phyloP scores from a whole-genome alignment of 2,888 invertebrate species.

The Hydroisotoma schaefferi region DNA sequence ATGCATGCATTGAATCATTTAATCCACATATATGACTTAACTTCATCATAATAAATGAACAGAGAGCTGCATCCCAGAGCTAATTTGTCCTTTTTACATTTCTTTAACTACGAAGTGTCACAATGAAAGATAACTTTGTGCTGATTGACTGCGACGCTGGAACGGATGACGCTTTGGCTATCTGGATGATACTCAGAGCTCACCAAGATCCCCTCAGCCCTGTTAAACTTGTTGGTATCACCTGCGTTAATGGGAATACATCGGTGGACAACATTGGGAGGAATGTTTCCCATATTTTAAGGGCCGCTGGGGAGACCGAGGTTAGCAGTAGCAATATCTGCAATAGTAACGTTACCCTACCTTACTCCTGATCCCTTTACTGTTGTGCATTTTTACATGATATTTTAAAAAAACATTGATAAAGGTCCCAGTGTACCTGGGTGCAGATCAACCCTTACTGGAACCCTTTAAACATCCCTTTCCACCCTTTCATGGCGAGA shows the following conservation, averaged over 20 bases:
- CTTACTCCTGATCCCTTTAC: too few species aligned
- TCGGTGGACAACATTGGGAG: slow-evolving; percentile 63
- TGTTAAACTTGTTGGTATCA: slow-evolving; percentile 62
- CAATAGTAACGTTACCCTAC: too few species aligned
- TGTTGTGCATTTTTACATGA: not conserved
- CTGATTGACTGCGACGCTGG: slow-evolving; percentile 65
- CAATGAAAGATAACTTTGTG: slow-evolving; percentile 37
- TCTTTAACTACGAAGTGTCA: too few species aligned
- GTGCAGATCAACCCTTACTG: slow-evolving; percentile 53
- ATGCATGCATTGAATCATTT: too few species aligned
- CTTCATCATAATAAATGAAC: too few species aligned
- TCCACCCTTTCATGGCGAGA: slow-evolving; percentile 51
- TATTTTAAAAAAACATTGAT: not conserved
- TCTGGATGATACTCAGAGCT: slow-evolving; percentile 57
- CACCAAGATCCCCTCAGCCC: slow-evolving; percentile 55
- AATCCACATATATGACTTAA: too few species aligned
- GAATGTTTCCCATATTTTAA: slow-evolving; percentile 67
- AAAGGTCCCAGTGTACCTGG: slow-evolving; percentile 69
- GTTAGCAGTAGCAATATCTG: slow-evolving; percentile 3
- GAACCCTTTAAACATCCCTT: slow-evolving; percentile 14
- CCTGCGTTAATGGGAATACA: slow-evolving; percentile 73
- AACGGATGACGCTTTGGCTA: slow-evolving; percentile 64
- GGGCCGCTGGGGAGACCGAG: slow-evolving; percentile 53
- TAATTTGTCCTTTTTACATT: too few species aligned
- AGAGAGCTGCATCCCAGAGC: too few species aligned